These are phyloP conservation scores for Halcyon senegalensis DNA, from an alignment of 2,113 vertebrate species.

Conservation along the genomic window DNA sequence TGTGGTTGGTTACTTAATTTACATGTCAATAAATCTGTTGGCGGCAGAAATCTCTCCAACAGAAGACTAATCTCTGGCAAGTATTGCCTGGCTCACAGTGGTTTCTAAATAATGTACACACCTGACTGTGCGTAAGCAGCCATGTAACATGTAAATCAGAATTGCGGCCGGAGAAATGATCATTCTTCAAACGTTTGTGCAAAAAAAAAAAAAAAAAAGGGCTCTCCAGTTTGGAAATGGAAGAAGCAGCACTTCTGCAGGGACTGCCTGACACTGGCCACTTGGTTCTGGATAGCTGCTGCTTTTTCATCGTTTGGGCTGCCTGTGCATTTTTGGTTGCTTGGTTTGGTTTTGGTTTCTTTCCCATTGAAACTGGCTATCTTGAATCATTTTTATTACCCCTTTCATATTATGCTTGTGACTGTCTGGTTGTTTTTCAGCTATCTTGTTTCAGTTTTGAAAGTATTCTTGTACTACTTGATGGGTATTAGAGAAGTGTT, in stretches of 20 bases:
- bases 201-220: not conserved
- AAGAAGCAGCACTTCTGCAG: not conserved
- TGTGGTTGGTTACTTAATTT: slow-evolving; percentile 20
- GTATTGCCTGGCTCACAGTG: not conserved
- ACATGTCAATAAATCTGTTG: not conserved
- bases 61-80: not conserved
- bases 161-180: not conserved
- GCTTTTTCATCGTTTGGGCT: not conserved
- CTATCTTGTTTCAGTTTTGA: not conserved
- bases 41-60: not conserved
- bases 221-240: not conserved
- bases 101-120: not conserved
- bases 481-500: not conserved
- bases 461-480: not conserved
- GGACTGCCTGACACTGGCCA: not conserved
- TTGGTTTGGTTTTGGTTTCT: not conserved
- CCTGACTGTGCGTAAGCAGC: not conserved
- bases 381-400: not conserved
- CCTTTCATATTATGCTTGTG: not conserved
- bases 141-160: not conserved
- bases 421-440: not conserved
- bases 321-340: not conserved
- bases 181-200: not conserved
- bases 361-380: not conserved
- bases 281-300: not conserved